phyloP scores from a whole-genome alignment of 1,140 invertebrate species.

The Macrobrachium nipponense region DNA sequence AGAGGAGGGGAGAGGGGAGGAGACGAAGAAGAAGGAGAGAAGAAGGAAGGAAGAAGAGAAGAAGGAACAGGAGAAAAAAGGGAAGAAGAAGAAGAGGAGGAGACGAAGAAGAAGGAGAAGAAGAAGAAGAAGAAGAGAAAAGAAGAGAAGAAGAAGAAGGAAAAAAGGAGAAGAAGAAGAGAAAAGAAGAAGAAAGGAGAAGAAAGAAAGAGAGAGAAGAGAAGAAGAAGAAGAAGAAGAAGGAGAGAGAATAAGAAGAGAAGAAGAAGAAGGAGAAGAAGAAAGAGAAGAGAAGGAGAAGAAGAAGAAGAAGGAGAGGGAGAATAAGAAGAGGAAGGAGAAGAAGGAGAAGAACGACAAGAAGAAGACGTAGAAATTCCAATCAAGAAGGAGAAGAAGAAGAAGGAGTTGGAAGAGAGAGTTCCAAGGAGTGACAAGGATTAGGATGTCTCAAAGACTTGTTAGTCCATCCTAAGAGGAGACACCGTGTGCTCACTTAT shows the following conservation, averaged over 20 bases:
- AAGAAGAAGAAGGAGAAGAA: not conserved
- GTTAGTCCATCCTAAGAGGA: no score
- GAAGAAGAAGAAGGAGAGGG: not conserved
- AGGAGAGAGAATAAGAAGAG: not conserved
- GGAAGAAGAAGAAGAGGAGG: not conserved
- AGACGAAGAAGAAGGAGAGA: not conserved
- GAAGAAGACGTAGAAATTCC: not conserved
- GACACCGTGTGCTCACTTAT: no score
- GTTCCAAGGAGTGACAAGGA: no score
- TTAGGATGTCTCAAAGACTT: no score
- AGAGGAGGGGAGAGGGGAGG: not conserved
- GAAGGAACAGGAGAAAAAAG: not conserved
- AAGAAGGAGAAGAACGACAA: slow-evolving; percentile 23
- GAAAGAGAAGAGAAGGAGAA: not conserved
- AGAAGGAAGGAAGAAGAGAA: not conserved
- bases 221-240: slow-evolving; percentile 1
- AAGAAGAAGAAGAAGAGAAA: slow-evolving; percentile 6
- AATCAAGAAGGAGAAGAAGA: no score
- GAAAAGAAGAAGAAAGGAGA: not conserved
- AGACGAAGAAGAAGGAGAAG: not conserved
- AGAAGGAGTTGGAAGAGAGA: not conserved
- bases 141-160: not conserved
- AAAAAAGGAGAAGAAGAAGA: not conserved
- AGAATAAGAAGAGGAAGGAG: slow-evolving; percentile 7
- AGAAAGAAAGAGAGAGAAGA: slow-evolving; percentile 2